phyloP scores from a whole-genome alignment of 2,113 vertebrate genomes.

The Orientallactaga bullata region DNA sequence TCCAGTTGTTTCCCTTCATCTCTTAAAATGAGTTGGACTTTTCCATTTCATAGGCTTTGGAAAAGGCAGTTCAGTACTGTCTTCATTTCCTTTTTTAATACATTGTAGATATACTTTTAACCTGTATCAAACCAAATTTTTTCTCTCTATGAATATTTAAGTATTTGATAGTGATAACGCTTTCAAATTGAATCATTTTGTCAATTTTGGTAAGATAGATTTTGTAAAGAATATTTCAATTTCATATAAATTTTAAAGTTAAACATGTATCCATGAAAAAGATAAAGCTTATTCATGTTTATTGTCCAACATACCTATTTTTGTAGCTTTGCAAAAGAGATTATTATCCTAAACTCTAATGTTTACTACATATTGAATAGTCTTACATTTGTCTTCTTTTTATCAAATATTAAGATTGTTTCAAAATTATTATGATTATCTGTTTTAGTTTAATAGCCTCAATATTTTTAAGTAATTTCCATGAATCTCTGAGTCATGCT shows the following conservation, averaged over 20 bases:
- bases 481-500: too few relatives aligned
- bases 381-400: background rate
- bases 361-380: background rate
- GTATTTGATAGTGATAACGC: background rate
- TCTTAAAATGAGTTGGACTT: too few relatives aligned
- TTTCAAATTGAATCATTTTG: background rate
- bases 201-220: background rate
- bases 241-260: background rate
- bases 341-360: background rate
- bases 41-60: too few relatives aligned
- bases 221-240: background rate
- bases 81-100: background rate
- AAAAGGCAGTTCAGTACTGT: too few relatives aligned
- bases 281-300: background rate
- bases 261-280: conserved; percentile 2
- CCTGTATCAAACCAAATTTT: background rate
- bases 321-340: background rate
- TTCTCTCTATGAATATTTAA: background rate
- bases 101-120: background rate
- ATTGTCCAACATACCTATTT: background rate
- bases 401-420: background rate
- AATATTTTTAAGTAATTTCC: background rate
- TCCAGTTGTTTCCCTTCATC: too few relatives aligned
- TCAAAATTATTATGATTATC: too few relatives aligned
- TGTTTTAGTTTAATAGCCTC: background rate